Evolutionary conservation across 2,113 vertebrate genomes (phyloP), one percentile per base, ranked within the genome.

Genomic region (Bagarius yarrelli): DNA sequence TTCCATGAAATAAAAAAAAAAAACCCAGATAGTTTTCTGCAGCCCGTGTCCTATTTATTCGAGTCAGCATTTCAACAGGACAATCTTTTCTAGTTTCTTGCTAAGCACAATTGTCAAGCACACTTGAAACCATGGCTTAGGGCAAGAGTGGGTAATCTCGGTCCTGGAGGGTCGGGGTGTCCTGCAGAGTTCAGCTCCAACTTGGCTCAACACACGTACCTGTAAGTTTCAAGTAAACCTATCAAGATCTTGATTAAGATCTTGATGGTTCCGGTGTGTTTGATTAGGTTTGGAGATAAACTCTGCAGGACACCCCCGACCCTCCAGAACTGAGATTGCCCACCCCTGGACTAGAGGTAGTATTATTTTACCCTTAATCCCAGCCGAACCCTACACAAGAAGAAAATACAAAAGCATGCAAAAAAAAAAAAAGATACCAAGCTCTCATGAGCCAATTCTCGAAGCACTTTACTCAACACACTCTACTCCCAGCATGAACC

Each of bases 401-500:
- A 67, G 4, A 69, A 47, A 69, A 69, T 69, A 21, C 21, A 23
- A 23, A 66, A 66, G 30, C 63, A 11, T 23, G 25, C 12, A 15
- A 60, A 27, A 60, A 56, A 55, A 55, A 55, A 55, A 19, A 57
- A 47, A 47, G 36, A 18, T 67, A 67, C 40, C 21, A 67, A 67
- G 34, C 34, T 44, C 23, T 44, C 34, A 44, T 13, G 16, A n/a
- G 64, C 4, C 4, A 44, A 40, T 21, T 67, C 36, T 67, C 36
- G 44, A 67, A n/a, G 19, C 36, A 67, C 64, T 44, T 34, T 21
- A 52, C 47, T 1, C 47, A 30, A 32, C 47, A 47, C 25, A 61
- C 25, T 12, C 23, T 25, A 52, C 50, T 73, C 70, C 70, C 70
- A 73, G 70, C 16, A 55, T 73, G 70, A 16, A 32, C 53, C 70